These are phyloP conservation scores for Dynastes maya DNA, from an alignment of 2,888 invertebrate species.

Conservation along the genomic window DNA sequence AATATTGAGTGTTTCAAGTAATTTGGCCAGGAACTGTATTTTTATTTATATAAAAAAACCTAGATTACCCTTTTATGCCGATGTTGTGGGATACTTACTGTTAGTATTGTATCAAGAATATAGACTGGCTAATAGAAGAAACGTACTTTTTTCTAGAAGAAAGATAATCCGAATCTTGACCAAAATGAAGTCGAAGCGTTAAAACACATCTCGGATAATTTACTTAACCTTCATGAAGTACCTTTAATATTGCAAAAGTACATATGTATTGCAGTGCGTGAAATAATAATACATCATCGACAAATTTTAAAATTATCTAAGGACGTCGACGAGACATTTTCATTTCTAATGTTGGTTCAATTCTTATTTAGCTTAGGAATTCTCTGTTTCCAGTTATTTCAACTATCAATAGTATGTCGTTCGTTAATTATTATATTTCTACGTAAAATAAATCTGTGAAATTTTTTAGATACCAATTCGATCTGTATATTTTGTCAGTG, in stretches of 20 bases:
- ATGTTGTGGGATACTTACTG: too few relatives aligned
- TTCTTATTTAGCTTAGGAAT: slow-evolving; percentile 52
- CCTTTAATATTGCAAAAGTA: slow-evolving; percentile 38
- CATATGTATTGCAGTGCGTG: slow-evolving; percentile 26
- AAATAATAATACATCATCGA: slow-evolving; percentile 52
- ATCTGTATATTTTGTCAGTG: slow-evolving; percentile 49
- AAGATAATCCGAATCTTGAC: slow-evolving; percentile 16
- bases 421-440: not conserved
- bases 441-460: not conserved
- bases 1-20: too few relatives aligned
- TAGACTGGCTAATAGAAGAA: too few relatives aligned
- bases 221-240: slow-evolving; percentile 11
- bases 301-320: slow-evolving; percentile 51
- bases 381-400: slow-evolving; percentile 55
- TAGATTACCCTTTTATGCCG: too few relatives aligned
- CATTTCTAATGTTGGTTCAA: slow-evolving; percentile 51
- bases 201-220: not conserved
- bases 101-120: too few relatives aligned
- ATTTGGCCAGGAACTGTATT: too few relatives aligned
- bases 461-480: slow-evolving; percentile 51
- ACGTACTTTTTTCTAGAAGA: slow-evolving; percentile 20
- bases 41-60: too few relatives aligned
- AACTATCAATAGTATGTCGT: slow-evolving; percentile 53
- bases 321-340: slow-evolving; percentile 53
- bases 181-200: not conserved